Base-by-base conservation (phyloP, 2,888 invertebrate genomes). In the Poecilus cupreus region DNA sequence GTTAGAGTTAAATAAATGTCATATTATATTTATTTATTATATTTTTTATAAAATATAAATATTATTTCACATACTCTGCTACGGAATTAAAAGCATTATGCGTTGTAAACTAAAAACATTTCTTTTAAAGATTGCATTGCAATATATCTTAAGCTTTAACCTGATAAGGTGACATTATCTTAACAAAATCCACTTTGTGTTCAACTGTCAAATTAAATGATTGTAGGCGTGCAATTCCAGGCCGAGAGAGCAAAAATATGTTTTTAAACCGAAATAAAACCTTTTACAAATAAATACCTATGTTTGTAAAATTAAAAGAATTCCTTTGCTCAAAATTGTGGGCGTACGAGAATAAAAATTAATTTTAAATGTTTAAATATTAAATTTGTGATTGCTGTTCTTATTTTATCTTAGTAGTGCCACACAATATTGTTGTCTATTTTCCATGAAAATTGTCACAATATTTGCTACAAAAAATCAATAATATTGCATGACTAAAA, bases 191-290 rank as follows among this genome's bases (percentile, higher is more conserved):
- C 70, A 39, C 39, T 46, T 46, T 24, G 39, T 20, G 26, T 20
- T 43, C 43, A 68, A 39, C 68, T 68, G 68, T 72, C 72, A 72
- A 72, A 72, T 72, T 72, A 46, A 72, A 72, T 46, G 70, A 72
- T 46, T 39, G 46, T 43, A 46, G 46, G 22, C 22, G 11, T 22
- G 20, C 24, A 72, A 46, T 24, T 18, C 43, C 46, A 22, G 13
- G n/a, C 39, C 18, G 37, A 39, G 20, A 68, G 10, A 68, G 68
- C 68, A 68, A 60, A 60, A 60, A 26, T 68, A 68, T 39, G 68
- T 39, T 68, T 10, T 37, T 37, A 18, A 54, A 22, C 13, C 3
- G 20, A 46, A 70, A 43, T 20, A 43, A 24, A 72, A 18, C 46
- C 39, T 43, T 43, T 72, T 16, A 72, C 18, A 46, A 72, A 20